Base-by-base conservation (phyloP, 2,113 vertebrate genomes). In the Platichthys flesus region DNA sequence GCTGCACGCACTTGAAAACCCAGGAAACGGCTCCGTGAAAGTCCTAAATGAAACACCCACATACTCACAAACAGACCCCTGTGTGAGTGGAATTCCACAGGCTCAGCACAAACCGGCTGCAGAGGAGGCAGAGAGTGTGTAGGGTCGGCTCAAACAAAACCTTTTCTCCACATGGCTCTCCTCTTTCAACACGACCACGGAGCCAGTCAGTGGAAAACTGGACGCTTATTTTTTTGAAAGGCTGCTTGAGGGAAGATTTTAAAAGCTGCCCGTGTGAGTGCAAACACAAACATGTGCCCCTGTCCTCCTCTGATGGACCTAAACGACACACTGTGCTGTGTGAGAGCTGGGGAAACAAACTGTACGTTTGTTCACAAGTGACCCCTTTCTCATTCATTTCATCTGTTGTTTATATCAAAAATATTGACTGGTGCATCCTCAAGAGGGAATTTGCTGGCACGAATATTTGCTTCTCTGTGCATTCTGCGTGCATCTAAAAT, bases 11-110 rank as follows among this genome's bases (percentile, higher is more conserved):
- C 54, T 62, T 8, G 26, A 61, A 55, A 69, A 77, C 55, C 51
- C 65, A 69, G 62, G 51, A 69, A 67, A 42, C 10, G 1, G 14
- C 28, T 77, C 57, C 21, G 14, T 70, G 37, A 69, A 72, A 61
- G 67, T 79, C 78, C 75, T 47, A 79, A 80, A 74, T 80, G 68
- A 72, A 79, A 62, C 58, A 47, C 65, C 73, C 59, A 73, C 61
- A 31, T 45, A 7, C 65, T 71, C 78, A 71, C 78, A 80, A 70
- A 81, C 76, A 64, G 56, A 67, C 67, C 52, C 82, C 78, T 72
- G 65, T 75, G 82, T 54, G 66, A 79, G 40, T 10, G 61, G 62
- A 72, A 74, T 83, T 85, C 65, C 81, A 56, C 67, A 9, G 20
- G 58, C 74, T 81, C 67, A 75, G 74, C 79, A 78, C 60, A 70